Conservation (phyloP, 2,113 vertebrate species). For the Elachura formosa region DNA sequence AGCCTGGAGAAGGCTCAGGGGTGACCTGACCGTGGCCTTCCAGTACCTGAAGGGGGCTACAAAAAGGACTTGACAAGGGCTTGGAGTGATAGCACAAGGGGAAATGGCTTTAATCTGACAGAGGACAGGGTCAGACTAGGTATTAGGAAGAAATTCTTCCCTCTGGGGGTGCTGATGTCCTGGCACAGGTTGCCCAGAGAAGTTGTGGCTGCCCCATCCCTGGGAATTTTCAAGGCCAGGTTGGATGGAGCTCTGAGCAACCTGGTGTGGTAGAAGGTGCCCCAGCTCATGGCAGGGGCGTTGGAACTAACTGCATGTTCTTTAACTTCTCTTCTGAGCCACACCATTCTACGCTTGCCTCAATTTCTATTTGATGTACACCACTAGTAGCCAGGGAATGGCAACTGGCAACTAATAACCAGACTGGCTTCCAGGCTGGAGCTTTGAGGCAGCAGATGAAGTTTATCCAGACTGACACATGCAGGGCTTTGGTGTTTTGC, state of each 20-base stretch:
- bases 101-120: background rate
- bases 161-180: background rate
- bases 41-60: background rate
- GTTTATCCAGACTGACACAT: background rate
- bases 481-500: background rate
- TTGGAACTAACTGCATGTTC: background rate
- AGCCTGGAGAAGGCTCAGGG: background rate
- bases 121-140: too few relatives aligned
- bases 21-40: fast-evolving
- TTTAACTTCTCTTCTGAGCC: background rate
- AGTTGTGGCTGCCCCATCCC: background rate
- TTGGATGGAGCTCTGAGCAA: fast-evolving
- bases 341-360: background rate
- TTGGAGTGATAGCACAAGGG: background rate
- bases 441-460: background rate
- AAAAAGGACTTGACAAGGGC: background rate
- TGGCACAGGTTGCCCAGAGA: background rate
- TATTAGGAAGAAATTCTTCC: background rate
- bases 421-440: too few relatives aligned
- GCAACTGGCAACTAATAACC: too few relatives aligned
- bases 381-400: background rate
- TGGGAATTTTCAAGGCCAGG: background rate
- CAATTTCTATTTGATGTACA: background rate
- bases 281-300: background rate
- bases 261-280: fast-evolving